phyloP scores from a whole-genome alignment of 2,888 invertebrate species.

The Orthosia gracilis region DNA sequence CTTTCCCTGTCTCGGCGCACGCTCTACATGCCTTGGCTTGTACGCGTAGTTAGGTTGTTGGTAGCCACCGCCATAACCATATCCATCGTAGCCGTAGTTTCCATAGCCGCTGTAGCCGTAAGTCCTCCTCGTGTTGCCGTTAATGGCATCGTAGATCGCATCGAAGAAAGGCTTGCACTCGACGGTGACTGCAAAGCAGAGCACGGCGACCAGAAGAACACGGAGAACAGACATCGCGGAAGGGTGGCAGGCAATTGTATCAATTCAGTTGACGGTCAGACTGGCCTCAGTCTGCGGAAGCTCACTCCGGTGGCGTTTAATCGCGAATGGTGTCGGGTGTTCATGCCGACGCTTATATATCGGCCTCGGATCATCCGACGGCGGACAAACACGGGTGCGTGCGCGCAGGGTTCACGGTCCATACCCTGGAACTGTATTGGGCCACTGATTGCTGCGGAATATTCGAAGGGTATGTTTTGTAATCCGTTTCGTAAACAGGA shows the following conservation, averaged over 20 bases:
- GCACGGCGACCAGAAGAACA: conserved; percentile 71
- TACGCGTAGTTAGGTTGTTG: conserved; percentile 61
- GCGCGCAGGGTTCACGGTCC: conserved; percentile 88
- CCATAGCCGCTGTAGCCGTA: conserved; percentile 82
- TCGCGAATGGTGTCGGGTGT: conserved; percentile 89
- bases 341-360: conserved; percentile 87
- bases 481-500: conserved; percentile 79
- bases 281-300: conserved; percentile 86
- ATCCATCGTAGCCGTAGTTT: conserved; percentile 74
- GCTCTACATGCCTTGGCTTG: conserved; percentile 70
- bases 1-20: conserved; percentile 84
- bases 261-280: conserved; percentile 87
- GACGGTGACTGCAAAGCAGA: conserved; percentile 69
- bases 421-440: conserved; percentile 86
- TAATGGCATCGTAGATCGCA: conserved; percentile 86
- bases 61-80: conserved; percentile 69
- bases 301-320: conserved; percentile 84
- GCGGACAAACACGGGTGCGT: conserved; percentile 82
- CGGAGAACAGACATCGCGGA: conserved; percentile 85
- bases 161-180: conserved; percentile 87
- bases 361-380: conserved; percentile 90
- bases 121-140: conserved; percentile 83
- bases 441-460: conserved; percentile 75
- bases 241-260: conserved; percentile 84
- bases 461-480: conserved; percentile 78